Evolutionary conservation across 2,888 invertebrate species (phyloP), one percentile per base, ranked within the genome.

Genomic region (Diachrysia chrysitis): DNA sequence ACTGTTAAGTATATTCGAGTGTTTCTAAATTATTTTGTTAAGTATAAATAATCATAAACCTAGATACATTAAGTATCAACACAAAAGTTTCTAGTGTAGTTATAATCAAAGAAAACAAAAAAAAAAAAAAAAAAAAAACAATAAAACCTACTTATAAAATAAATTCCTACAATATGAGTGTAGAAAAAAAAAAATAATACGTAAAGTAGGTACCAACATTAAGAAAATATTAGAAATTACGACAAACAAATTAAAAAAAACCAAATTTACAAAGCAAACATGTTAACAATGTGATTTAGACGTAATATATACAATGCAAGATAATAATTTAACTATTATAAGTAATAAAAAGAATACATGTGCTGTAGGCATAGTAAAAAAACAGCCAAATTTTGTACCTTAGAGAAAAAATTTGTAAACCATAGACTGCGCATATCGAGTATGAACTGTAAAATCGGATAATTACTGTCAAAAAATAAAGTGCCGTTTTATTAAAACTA

Each of bases 1-100:
- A 48, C 48, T 48, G 19, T 48, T 19, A 48, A 17, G 48, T 48
- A 48, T 48, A 19, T 48, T 48, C 48, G 19, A 48, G 42, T 19
- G 9, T 19, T 48, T 19, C 48, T 19, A 48, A 48, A 48, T 17
- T 19, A 48, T 19, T 19, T 17, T 48, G 19, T 42, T 37, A n/a
- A 16, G n/a, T 42, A 42, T 42, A 42, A 42, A 42, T 42, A 42
- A 42, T 42, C 19, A 48, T 48, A 19, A 48, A 19, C 17, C 46
- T 46, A 42, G 12, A n/a, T 16, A n/a, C 2, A n/a, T n/a, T n/a
- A n/a, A n/a, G n/a, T n/a, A n/a, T n/a, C n/a, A n/a, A n/a, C n/a
- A n/a, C n/a, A n/a, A n/a, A n/a, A n/a, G n/a, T n/a, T n/a, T n/a
- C n/a, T n/a, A n/a, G n/a, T n/a, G n/a, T n/a, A n/a, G n/a, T n/a